Evolutionary conservation across 2,113 vertebrate species (phyloP), one percentile per base, ranked within the genome.

Genomic region (Anhinga rufa): DNA sequence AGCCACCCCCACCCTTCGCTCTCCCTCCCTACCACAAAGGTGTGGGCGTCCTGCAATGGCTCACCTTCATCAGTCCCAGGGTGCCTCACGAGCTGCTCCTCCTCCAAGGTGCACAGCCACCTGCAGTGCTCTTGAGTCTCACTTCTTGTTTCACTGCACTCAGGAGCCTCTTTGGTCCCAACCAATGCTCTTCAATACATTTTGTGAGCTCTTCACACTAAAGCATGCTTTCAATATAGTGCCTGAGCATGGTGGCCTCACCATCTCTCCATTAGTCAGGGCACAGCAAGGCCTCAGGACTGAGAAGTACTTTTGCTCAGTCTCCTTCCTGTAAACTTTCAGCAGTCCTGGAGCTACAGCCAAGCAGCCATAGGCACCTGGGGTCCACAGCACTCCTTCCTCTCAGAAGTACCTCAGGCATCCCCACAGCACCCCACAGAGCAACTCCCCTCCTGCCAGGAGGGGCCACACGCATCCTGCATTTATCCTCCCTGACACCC

Each of bases 51-150:
- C 28, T 1, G 0, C 26, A 17, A 1, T 0, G 1, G 21, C 89
- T 90, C 61, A 79, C 42, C 92, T 74, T 19, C 31, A 1, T 4
- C 18, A 5, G 36, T 3, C 26, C 7, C 1, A 1, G 4, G 7
- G 58, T 2, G 14, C 44, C 48, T n/a, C 17, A 12, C 0, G 0
- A 57, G 34, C 51, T 17, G 19, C 40, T 60, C 58, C 46, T 48
- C 49, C 82, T 4, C 6, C 17, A 1, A 1, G 0, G 9, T 1
- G 2, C 54, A 10, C 3, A 4, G 34, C 19, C 46, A 2, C 19
- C 32, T 1, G 1, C 6, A 1, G 4, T 2, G 0, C 22, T 55
- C 55, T 2, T 0, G 0, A 24, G 13, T 1, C 12, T 9, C 4
- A 0, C 6, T 75, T 83, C 61, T 55, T 28, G 20, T 36, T 91